Conservation (phyloP, 2,888 invertebrate species). For the Macaria liturata region DNA sequence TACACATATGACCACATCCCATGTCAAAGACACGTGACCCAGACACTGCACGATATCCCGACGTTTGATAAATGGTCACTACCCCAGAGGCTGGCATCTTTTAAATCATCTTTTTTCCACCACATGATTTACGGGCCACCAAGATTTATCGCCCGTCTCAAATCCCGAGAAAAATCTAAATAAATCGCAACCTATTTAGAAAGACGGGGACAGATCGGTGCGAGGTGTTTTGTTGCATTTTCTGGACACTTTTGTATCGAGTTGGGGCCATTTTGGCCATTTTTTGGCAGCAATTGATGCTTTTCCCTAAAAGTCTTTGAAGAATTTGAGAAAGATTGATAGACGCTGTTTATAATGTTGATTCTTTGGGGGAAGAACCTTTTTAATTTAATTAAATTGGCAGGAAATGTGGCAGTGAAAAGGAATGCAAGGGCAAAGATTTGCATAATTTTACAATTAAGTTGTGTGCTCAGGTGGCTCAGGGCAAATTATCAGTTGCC, state of each 20-base stretch:
- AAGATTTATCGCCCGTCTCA: conserved; percentile 30
- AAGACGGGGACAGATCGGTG: conserved; percentile 12
- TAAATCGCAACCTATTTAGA: conserved; percentile 23
- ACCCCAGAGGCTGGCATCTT: conserved; percentile 43
- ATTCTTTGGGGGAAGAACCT: no score
- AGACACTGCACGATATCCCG: conserved; percentile 30
- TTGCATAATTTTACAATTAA: no score
- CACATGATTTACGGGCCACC: conserved; percentile 34
- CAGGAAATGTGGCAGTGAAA: no score
- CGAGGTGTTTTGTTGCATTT: conserved; percentile 12
- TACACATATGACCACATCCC: no score
- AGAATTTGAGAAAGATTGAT: no score
- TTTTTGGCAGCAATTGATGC: neutral
- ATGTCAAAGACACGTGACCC: neutral
- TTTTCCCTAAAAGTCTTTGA: neutral
- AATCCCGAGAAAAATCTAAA: conserved; percentile 28
- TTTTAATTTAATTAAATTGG: no score
- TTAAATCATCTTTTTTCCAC: conserved; percentile 40
- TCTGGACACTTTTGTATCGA: conserved; percentile 6
- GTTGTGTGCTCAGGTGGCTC: no score
- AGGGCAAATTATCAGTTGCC: no score
- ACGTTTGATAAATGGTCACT: conserved; percentile 51
- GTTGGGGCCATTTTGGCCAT: conserved; percentile 1
- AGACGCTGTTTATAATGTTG: no score
- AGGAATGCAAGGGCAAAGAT: no score